These are phyloP conservation scores for Ceratina calcarata DNA, from an alignment of 1,140 invertebrate species.

Conservation along the genomic window DNA sequence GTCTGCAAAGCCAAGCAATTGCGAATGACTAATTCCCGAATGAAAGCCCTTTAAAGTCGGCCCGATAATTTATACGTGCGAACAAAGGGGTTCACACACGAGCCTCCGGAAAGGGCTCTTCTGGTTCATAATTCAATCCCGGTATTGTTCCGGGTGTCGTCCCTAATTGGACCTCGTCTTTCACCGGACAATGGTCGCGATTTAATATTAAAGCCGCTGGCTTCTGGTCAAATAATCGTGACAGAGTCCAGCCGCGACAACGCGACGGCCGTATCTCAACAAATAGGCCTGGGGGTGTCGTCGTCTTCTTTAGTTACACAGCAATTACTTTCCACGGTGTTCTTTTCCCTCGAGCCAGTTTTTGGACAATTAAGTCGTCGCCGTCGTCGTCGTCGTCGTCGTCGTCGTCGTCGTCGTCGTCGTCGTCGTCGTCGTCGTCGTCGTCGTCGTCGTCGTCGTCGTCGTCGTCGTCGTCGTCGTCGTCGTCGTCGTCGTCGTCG, in stretches of 20 bases:
- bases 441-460: too few relatives aligned
- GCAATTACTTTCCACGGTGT: background rate
- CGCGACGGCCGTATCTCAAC: background rate
- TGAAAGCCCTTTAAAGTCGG: background rate
- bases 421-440: too few relatives aligned
- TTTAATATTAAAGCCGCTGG: conserved; percentile 15
- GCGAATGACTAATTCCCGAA: background rate
- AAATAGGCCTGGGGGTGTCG: background rate
- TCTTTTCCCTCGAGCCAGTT: background rate
- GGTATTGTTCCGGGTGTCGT: conserved; percentile 30
- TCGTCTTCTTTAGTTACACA: background rate
- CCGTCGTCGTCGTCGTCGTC: too few relatives aligned
- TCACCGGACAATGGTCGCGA: conserved; percentile 28
- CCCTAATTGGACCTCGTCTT: conserved; percentile 23
- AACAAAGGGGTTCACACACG: conserved; percentile 3
- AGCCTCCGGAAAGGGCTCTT: conserved; percentile 13
- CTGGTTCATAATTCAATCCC: conserved; percentile 46
- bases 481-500: too few relatives aligned
- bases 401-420: too few relatives aligned
- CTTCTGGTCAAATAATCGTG: background rate
- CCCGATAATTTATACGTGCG: background rate
- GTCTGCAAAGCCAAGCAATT: background rate
- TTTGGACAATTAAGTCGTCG: too few relatives aligned
- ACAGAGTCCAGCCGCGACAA: background rate
- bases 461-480: too few relatives aligned